Conservation (phyloP, 1,140 invertebrate species). For the Panagrolaimus sp. region DNA sequence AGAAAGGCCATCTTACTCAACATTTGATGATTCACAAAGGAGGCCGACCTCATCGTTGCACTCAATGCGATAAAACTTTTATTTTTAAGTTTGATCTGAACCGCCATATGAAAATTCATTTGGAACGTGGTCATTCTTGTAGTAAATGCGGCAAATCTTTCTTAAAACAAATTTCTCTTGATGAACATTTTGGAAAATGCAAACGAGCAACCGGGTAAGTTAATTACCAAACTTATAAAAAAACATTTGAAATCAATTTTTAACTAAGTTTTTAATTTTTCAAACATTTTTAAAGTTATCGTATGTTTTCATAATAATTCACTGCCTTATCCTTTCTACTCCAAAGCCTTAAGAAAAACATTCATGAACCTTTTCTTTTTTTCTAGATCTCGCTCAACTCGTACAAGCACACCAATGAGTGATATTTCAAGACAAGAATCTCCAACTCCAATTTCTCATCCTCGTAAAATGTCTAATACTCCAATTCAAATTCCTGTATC, state of each 20-base stretch:
- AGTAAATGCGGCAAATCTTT: conserved; percentile 49
- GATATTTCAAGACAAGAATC: conserved; percentile 5
- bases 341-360: neutral
- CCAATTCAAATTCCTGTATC: neutral
- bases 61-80: conserved; percentile 93
- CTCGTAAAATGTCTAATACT: conserved; percentile 1
- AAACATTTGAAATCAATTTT: neutral
- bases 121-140: conserved; percentile 48
- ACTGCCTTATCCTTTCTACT: neutral
- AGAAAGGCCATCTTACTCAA: conserved; percentile 58
- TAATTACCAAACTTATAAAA: neutral
- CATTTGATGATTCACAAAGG: conserved; percentile 57
- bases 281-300: conserved; percentile 14
- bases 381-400: conserved; percentile 15
- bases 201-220: conserved; percentile 33
- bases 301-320: neutral
- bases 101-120: conserved; percentile 57
- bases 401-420: conserved; percentile 22
- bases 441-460: neutral
- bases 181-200: conserved; percentile 50
- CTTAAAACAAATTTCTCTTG: conserved; percentile 37
- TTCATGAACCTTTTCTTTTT: neutral
- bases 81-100: conserved; percentile 54
- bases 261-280: no score
- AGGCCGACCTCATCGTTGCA: conserved; percentile 85